Evolutionary conservation across 2,888 invertebrate genomes (phyloP).

Genomic region (Amiota minor): DNA sequence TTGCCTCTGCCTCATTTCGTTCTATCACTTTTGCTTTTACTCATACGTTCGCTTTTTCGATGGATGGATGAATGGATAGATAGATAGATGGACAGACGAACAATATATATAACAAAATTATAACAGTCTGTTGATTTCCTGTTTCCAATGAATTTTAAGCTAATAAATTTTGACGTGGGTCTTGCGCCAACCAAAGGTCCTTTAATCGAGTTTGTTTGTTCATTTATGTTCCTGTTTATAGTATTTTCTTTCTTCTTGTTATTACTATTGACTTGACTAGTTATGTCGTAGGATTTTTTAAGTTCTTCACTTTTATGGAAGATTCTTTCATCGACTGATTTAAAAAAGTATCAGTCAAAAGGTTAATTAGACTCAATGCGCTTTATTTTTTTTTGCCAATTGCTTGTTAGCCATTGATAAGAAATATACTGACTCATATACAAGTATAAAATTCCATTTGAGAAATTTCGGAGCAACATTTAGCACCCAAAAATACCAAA

Average conservation of each 20-base stretch:
- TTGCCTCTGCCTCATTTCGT: constrained; percentile 60
- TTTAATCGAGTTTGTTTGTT: constrained; percentile 5
- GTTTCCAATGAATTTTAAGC: constrained; percentile 59
- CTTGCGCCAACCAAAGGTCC: constrained; percentile 14
- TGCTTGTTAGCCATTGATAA: too few species aligned
- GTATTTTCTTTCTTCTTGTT: constrained; percentile 5
- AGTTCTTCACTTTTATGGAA: constrained; percentile 42
- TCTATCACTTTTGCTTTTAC: too few species aligned
- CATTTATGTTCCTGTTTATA: constrained; percentile 13
- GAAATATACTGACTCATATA: neutral
- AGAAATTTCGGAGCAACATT: neutral
- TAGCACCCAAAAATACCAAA: neutral
- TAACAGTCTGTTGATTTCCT: constrained; percentile 64
- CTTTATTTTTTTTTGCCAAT: neutral
- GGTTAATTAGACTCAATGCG: constrained; percentile 18
- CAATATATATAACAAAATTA: constrained; percentile 51
- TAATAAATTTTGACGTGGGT: constrained; percentile 62
- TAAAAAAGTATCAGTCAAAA: constrained; percentile 9
- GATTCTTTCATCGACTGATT: neutral
- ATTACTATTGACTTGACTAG: neutral
- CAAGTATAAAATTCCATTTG: neutral
- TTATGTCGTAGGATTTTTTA: constrained; percentile 52
- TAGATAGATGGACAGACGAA: too few species aligned
- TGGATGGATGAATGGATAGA: too few species aligned
- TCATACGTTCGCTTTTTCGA: too few species aligned